Evolutionary conservation across 2,888 invertebrate species (phyloP).

Genomic region (Cheilosia urbana): DNA sequence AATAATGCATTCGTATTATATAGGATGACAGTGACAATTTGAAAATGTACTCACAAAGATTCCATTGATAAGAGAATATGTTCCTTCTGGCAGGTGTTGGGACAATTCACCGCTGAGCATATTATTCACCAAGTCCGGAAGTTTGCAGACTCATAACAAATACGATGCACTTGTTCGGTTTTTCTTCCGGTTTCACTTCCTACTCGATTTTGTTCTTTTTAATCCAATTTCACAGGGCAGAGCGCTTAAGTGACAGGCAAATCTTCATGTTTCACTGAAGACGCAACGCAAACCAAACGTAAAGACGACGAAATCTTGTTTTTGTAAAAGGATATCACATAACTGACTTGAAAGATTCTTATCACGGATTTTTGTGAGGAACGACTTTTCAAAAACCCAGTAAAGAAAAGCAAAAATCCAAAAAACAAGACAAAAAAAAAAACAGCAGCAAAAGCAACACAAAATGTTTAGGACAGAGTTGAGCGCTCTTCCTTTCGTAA

Average conservation of each 20-base stretch:
- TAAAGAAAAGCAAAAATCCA: conserved; percentile 8
- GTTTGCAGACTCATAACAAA: conserved; percentile 35
- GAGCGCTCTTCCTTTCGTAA: conserved; percentile 37
- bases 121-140: conserved; percentile 44
- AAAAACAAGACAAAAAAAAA: conserved; percentile 20
- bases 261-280: conserved; percentile 37
- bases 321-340: conserved; percentile 33
- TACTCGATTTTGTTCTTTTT: conserved; percentile 3
- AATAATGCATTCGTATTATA: not conserved
- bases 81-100: conserved; percentile 33
- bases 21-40: not conserved
- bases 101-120: conserved; percentile 41
- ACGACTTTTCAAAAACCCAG: conserved; percentile 34
- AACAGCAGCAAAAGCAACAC: conserved; percentile 1
- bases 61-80: conserved; percentile 49
- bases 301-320: conserved; percentile 11
- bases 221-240: conserved; percentile 31
- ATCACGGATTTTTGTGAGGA: conserved; percentile 49
- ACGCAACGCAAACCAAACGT: not conserved
- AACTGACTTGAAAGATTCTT: conserved; percentile 57
- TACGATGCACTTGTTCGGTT: conserved; percentile 8
- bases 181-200: conserved; percentile 10
- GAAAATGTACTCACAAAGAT: conserved; percentile 58
- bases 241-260: conserved; percentile 18
- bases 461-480: conserved; percentile 43